These are phyloP conservation scores for Selene dorsalis DNA, from an alignment of 2,797 vertebrate species.

Conservation along the genomic window DNA sequence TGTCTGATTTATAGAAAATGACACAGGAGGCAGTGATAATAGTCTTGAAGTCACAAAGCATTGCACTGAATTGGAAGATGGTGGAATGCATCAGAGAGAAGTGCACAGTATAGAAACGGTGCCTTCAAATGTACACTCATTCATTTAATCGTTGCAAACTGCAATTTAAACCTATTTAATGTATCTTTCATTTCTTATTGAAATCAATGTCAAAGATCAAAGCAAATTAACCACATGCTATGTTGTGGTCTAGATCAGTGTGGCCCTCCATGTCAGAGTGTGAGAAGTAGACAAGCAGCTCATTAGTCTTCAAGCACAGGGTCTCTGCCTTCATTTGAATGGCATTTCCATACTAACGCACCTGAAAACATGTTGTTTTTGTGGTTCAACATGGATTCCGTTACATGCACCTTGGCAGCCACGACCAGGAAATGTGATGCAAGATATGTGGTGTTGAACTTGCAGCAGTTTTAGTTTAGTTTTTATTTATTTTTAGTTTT, in stretches of 20 bases:
- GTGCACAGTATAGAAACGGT: background rate
- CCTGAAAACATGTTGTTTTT: too few relatives aligned
- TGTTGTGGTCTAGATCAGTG: background rate
- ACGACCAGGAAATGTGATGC: too few relatives aligned
- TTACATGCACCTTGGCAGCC: too few relatives aligned
- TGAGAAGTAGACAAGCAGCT: background rate
- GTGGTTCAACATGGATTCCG: too few relatives aligned
- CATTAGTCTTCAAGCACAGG: background rate
- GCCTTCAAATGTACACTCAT: background rate
- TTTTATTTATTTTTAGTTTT: too few relatives aligned
- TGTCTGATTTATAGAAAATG: slow-evolving; percentile 29
- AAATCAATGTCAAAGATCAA: background rate
- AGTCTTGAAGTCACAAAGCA: too few relatives aligned
- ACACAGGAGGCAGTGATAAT: background rate
- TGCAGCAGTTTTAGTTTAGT: too few relatives aligned
- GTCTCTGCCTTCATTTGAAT: background rate
- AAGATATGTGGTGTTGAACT: too few relatives aligned
- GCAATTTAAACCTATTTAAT: background rate
- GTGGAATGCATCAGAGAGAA: too few relatives aligned
- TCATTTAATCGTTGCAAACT: background rate
- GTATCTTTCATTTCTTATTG: background rate
- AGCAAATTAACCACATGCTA: background rate
- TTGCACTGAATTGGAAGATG: too few relatives aligned
- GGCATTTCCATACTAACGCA: too few relatives aligned
- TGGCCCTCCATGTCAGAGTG: background rate